phyloP scores from a whole-genome alignment of 2,888 invertebrate species.

The Chromoteleia sp. region DNA sequence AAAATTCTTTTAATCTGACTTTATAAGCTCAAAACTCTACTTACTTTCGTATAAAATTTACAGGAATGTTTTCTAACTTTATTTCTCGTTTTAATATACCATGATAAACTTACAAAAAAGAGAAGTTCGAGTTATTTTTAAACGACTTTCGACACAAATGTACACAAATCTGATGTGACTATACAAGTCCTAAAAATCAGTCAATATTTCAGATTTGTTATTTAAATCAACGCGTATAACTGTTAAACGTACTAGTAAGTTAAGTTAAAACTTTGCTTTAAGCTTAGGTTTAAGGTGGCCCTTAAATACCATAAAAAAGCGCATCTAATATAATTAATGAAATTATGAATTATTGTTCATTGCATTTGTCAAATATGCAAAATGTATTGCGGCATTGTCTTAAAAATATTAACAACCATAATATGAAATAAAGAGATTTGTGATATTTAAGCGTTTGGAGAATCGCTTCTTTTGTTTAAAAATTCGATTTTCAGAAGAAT shows the following conservation, averaged over 20 bases:
- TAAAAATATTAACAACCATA: not conserved
- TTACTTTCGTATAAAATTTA: not conserved
- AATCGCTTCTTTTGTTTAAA: not conserved
- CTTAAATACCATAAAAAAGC: constrained; percentile 4
- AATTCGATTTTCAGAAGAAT: constrained; percentile 28
- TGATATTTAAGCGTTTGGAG: constrained; percentile 39
- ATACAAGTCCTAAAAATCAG: constrained; percentile 37
- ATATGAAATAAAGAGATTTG: constrained; percentile 12
- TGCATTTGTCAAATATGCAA: not conserved
- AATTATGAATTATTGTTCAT: not conserved
- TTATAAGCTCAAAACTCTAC: not conserved
- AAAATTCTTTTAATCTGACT: no score
- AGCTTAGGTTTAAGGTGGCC: constrained; percentile 14
- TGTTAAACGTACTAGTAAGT: constrained; percentile 14
- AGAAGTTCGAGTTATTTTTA: constrained; percentile 52
- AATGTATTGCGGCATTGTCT: not conserved
- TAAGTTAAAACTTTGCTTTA: constrained; percentile 24
- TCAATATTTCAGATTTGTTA: constrained; percentile 41
- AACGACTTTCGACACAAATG: constrained; percentile 5
- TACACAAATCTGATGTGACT: constrained; percentile 28
- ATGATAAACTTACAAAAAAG: not conserved
- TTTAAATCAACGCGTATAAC: constrained; percentile 10
- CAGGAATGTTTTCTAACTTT: not conserved
- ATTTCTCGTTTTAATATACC: not conserved
- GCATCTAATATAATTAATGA: not conserved